Conservation (phyloP, 1,140 invertebrate genomes). For the Leptonema lineaticorne region DNA sequence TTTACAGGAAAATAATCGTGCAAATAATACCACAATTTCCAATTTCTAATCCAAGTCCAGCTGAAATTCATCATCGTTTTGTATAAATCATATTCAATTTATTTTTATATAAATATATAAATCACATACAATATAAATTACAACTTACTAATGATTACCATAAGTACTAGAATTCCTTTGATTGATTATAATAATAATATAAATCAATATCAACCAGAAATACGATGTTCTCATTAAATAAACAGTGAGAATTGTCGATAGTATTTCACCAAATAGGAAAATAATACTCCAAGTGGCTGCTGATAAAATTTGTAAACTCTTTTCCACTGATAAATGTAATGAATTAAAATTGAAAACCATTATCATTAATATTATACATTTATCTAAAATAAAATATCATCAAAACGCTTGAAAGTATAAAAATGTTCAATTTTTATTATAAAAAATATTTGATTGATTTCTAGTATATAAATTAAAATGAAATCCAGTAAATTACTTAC, state of each 20-base stretch:
- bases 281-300: conserved; percentile 68
- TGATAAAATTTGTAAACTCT: conserved; percentile 78
- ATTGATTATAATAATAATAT: conserved; percentile 69
- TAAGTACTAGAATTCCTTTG: conserved; percentile 62
- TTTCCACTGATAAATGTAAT: conserved; percentile 65
- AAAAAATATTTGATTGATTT: too few relatives aligned
- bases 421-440: too few relatives aligned
- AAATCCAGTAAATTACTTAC: too few relatives aligned
- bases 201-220: conserved; percentile 59
- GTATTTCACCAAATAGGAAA: conserved; percentile 64
- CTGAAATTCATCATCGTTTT: conserved; percentile 45
- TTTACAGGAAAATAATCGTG: conserved; percentile 83
- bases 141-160: conserved; percentile 68
- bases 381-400: too few relatives aligned
- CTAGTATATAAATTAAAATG: too few relatives aligned
- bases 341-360: conserved; percentile 73
- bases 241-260: conserved; percentile 52
- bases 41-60: conserved; percentile 64
- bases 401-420: too few relatives aligned
- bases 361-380: too few relatives aligned
- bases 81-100: background rate
- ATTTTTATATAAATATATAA: background rate
- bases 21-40: conserved; percentile 71
- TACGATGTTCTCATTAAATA: conserved; percentile 57
- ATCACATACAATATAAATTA: too few relatives aligned